These are phyloP conservation scores for Gallinago solitaria DNA, from an alignment of 2,797 vertebrate species.

Conservation along the genomic window DNA sequence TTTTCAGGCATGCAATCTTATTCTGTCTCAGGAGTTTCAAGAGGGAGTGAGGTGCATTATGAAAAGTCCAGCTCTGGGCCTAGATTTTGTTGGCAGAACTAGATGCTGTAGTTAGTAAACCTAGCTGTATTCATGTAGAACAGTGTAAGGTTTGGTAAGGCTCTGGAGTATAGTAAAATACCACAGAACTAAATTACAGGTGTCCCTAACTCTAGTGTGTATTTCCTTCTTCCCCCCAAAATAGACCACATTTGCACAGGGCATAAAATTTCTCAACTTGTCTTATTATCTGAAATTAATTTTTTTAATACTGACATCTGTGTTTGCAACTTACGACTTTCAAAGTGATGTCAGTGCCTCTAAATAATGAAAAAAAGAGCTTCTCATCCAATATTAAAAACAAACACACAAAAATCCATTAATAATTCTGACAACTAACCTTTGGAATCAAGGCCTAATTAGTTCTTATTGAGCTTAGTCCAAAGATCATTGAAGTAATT, in stretches of 20 bases:
- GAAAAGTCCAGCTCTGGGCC: not conserved
- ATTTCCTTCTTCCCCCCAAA: not conserved
- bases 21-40: not conserved
- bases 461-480: constrained; percentile 32
- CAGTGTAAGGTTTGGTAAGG: not conserved
- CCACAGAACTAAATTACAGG: not conserved
- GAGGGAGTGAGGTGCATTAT: not conserved
- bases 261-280: not conserved
- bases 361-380: not conserved
- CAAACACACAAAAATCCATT: constrained; percentile 26
- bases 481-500: constrained; percentile 44
- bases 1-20: not conserved
- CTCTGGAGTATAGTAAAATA: not conserved
- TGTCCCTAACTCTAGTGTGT: not conserved
- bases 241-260: not conserved
- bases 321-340: not conserved
- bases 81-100: not conserved
- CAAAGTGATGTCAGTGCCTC: not conserved
- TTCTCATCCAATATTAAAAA: not conserved
- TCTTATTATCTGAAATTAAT: not conserved
- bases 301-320: not conserved
- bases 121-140: not conserved
- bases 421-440: constrained; percentile 24
- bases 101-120: not conserved
- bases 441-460: constrained; percentile 42